These are phyloP conservation scores for Nymphalis urticae DNA, from an alignment of 2,888 invertebrate species.

Conservation along the genomic window DNA sequence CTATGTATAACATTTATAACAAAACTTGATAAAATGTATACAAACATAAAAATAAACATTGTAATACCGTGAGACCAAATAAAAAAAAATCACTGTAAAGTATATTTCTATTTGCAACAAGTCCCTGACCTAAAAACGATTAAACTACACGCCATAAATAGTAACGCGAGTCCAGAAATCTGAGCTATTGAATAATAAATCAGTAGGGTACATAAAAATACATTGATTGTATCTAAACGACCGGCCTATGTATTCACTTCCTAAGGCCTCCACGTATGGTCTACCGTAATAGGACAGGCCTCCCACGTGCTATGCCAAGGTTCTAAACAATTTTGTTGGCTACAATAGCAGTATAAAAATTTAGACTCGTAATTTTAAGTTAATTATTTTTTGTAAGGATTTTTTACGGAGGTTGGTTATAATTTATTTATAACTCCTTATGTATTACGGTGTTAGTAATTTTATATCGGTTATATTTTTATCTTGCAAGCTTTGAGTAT, in stretches of 20 bases:
- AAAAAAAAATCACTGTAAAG: neutral
- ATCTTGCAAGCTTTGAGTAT: too few relatives aligned
- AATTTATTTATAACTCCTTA: too few relatives aligned
- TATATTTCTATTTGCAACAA: neutral
- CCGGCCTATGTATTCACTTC: conserved; percentile 25
- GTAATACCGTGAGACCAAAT: too few relatives aligned
- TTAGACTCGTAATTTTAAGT: neutral
- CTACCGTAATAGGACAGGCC: conserved; percentile 35
- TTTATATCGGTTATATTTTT: too few relatives aligned
- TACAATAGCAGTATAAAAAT: neutral
- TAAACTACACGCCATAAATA: neutral
- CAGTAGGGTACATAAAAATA: conserved; percentile 33
- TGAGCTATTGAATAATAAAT: conserved; percentile 25
- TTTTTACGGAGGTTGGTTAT: neutral
- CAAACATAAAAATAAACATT: too few relatives aligned
- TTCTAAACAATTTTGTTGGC: conserved; percentile 13
- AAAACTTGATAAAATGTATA: too few relatives aligned
- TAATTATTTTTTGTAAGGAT: neutral
- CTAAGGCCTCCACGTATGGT: conserved; percentile 37
- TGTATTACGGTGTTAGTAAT: too few relatives aligned
- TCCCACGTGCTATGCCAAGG: conserved; percentile 40
- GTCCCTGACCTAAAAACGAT: conserved; percentile 2
- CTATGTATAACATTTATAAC: too few relatives aligned
- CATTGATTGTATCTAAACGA: conserved; percentile 38
- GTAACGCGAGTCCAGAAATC: conserved; percentile 4